Evolutionary conservation across 2,113 vertebrate genomes (phyloP), one percentile per base, ranked within the genome.

Genomic region (Anseranas semipalmata): DNA sequence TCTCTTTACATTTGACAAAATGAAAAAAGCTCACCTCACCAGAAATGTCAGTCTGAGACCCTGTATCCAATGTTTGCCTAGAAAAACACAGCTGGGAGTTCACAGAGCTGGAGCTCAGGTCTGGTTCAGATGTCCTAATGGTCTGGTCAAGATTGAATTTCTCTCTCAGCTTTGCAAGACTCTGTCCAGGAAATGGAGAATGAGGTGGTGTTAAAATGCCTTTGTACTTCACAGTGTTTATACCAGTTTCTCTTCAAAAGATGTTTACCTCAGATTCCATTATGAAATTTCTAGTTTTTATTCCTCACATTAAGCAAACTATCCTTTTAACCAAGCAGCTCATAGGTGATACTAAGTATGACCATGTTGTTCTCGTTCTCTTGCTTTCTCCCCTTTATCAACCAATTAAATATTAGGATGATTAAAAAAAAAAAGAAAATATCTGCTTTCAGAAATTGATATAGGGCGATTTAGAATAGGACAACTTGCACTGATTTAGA

Each of bases 11-110:
- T 13, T 45, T 74, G 35, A 77, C 79, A 90, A 92, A 81, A 37
- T 9, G 10, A 78, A 50, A 75, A 52, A 45, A 45, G 97, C 98
- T 98, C 97, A 99, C 98, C 62, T 99, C 98, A 88, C 98, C 98
- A 41, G 98, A 98, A 95, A 98, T 96, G 96, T 98, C 98, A 13
- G 98, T 99, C 87, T 99, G 98, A 63, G 98, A 99, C 39, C 98
- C 98, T 15, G 98, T 94, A 65, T 99, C 98, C 81, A 99, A 98
- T 68, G 98, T 99, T 82, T 98, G 98, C 84, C 97, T 98, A 77
- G 98, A 97, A 60, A 98, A 98, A 87, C 97, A 98, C 8, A 98
- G 84, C 28, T 98, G 97, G 28, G 98, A 98, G 45, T 89, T 97
- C 63, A 93, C 86, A 59, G 96, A 97, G 50, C 95, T 97, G 65